phyloP scores from a whole-genome alignment of 2,113 vertebrate genomes.

The Myiagra hebetior region DNA sequence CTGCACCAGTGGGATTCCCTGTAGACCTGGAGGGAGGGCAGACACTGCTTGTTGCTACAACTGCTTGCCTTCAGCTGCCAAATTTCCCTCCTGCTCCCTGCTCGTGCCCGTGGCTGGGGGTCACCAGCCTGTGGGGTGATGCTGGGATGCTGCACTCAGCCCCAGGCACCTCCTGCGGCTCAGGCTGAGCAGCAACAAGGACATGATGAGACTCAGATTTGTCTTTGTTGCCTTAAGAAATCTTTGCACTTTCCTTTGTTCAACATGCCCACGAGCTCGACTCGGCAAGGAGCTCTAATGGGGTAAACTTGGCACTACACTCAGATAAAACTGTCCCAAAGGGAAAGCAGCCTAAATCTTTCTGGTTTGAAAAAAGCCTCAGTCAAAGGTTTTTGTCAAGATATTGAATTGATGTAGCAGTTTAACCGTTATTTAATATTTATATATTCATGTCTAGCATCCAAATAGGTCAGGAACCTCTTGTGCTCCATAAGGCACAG shows the following conservation, averaged over 20 bases:
- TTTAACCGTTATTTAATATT: conserved; percentile 17
- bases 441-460: conserved; percentile 1
- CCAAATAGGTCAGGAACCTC: conserved; percentile 4
- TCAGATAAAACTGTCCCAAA: conserved; percentile 5
- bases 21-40: background rate
- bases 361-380: background rate
- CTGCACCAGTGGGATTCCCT: background rate
- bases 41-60: background rate
- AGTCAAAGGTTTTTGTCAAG: conserved; percentile 21
- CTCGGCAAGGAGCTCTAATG: background rate
- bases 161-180: background rate
- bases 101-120: rapidly evolving
- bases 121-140: background rate
- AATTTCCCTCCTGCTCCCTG: background rate
- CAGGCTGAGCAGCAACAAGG: background rate
- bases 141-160: background rate
- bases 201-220: background rate
- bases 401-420: background rate
- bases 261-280: background rate
- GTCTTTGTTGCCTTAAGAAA: background rate
- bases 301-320: background rate
- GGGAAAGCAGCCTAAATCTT: background rate
- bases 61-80: background rate
- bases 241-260: background rate
- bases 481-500: background rate